Evolutionary conservation across 2,888 invertebrate species (phyloP).

Genomic region (Melikaiella ostensackeni): DNA sequence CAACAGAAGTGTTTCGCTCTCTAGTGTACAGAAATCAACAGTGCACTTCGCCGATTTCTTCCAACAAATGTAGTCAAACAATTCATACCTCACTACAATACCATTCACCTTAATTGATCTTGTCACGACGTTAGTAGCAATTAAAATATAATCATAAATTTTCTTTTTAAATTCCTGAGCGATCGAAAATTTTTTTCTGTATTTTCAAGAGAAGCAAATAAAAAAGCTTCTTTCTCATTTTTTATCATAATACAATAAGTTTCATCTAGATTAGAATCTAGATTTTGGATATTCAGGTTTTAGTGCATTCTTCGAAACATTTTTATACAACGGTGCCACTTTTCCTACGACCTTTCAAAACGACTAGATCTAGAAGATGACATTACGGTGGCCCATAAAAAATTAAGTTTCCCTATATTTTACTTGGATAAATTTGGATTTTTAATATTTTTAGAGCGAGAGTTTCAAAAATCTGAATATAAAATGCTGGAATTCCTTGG

Average conservation of each 20-base stretch:
- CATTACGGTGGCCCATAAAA: background rate
- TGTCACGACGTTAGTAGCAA: background rate
- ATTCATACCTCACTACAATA: background rate
- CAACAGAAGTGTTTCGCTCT: slow-evolving; percentile 46
- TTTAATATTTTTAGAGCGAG: background rate
- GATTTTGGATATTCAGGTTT: slow-evolving; percentile 3
- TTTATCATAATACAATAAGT: background rate
- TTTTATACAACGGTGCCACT: slow-evolving; percentile 1
- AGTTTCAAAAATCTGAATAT: background rate
- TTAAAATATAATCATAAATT: background rate
- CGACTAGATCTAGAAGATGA: slow-evolving; percentile 1
- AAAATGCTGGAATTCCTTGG: background rate
- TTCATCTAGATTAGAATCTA: slow-evolving; percentile 6
- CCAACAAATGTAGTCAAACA: background rate
- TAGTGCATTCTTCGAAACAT: slow-evolving; percentile 21
- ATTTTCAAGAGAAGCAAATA: slow-evolving; percentile 2
- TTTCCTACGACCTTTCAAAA: background rate
- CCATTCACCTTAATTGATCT: background rate
- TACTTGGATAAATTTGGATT: background rate
- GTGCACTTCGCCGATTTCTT: slow-evolving; percentile 42
- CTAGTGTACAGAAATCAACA: slow-evolving; percentile 53
- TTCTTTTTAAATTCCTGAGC: background rate
- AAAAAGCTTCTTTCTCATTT: background rate
- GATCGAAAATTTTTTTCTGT: background rate
- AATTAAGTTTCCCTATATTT: background rate